Evolutionary conservation across 2,888 invertebrate genomes (phyloP).

Genomic region (Aphrophora alni): DNA sequence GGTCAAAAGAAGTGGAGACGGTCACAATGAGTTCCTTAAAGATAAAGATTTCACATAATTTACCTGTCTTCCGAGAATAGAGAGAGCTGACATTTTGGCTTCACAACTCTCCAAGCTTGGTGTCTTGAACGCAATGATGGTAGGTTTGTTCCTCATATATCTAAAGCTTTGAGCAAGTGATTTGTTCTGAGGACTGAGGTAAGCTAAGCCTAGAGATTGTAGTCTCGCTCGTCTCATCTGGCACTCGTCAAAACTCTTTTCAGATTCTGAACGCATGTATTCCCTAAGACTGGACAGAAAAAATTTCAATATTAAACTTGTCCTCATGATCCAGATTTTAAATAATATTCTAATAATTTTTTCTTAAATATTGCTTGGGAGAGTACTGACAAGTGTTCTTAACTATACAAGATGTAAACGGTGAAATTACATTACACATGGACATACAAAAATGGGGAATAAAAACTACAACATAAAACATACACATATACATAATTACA

Average conservation of each 20-base stretch:
- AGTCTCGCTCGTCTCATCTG: slow-evolving; percentile 69
- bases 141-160: slow-evolving; percentile 90
- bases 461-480: no score
- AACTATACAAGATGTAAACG: no score
- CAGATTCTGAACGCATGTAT: slow-evolving; percentile 80
- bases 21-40: no score
- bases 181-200: slow-evolving; percentile 78
- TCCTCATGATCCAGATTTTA: no score
- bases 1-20: no score
- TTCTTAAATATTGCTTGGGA: no score
- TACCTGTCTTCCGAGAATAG: slow-evolving; percentile 57
- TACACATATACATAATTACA: no score
- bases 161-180: slow-evolving; percentile 84
- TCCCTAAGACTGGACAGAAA: slow-evolving; percentile 65
- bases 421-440: no score
- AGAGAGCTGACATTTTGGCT: slow-evolving; percentile 60
- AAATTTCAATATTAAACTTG: neutral
- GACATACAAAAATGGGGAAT: no score
- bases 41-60: no score
- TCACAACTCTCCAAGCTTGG: slow-evolving; percentile 78
- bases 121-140: slow-evolving; percentile 86
- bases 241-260: slow-evolving; percentile 74
- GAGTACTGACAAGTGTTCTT: no score
- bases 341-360: no score
- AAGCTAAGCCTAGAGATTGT: slow-evolving; percentile 70